phyloP scores from a whole-genome alignment of 2,113 vertebrate genomes.

The Chaetops frenatus region DNA sequence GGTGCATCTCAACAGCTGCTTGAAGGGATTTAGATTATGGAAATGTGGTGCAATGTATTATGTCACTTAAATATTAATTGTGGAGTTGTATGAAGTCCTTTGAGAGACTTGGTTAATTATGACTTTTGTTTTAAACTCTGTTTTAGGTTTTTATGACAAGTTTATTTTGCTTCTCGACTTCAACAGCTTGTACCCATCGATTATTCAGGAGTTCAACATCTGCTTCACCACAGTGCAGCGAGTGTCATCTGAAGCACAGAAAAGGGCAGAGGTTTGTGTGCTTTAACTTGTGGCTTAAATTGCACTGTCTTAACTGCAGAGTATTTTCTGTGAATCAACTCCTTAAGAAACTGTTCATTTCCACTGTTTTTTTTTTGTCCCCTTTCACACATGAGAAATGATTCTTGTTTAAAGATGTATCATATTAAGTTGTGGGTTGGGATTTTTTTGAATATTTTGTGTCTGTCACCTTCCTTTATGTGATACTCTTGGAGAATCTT shows the following conservation, averaged over 20 bases:
- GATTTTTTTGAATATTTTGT: not conserved
- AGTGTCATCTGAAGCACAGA: slow-evolving; percentile 66
- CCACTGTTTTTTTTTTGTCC: not conserved
- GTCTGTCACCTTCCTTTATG: not conserved
- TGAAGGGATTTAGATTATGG: not conserved
- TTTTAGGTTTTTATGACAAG: slow-evolving; percentile 96
- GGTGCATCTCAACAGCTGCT: not conserved
- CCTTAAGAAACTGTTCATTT: not conserved
- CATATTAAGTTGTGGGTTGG: not conserved
- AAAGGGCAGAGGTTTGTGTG: slow-evolving; percentile 50
- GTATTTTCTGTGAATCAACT: not conserved
- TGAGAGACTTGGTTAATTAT: not conserved
- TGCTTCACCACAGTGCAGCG: slow-evolving; percentile 96
- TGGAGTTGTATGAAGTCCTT: not conserved
- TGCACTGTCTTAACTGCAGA: not conserved
- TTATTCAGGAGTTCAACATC: slow-evolving; percentile 99
- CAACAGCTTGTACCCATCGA: slow-evolving; percentile 98
- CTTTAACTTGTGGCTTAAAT: not conserved
- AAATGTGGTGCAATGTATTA: not conserved
- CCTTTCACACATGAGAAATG: not conserved
- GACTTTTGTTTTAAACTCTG: slow-evolving; percentile 42
- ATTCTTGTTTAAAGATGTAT: not conserved
- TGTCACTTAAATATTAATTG: not conserved
- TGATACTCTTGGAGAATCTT: not conserved
- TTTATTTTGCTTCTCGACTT: slow-evolving; percentile 98